phyloP scores from a whole-genome alignment of 2,888 invertebrate species.

The Chaetoderma sp. region DNA sequence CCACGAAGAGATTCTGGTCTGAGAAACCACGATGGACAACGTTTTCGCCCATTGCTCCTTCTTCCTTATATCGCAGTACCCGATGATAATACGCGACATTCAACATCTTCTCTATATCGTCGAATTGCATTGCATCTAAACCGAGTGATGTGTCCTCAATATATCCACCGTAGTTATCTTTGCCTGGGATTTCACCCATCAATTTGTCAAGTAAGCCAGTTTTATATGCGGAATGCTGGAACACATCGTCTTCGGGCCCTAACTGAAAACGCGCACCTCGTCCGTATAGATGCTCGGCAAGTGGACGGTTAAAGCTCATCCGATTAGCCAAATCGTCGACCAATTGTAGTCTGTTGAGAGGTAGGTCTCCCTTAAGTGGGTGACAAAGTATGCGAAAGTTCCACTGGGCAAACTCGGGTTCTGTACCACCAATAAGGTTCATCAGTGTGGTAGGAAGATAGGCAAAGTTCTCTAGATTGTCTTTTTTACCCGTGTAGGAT shows the following conservation, averaged over 20 bases:
- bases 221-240: too few species aligned
- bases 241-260: too few species aligned
- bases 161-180: conserved; percentile 43
- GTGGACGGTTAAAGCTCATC: too few species aligned
- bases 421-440: conserved; percentile 36
- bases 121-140: too few species aligned
- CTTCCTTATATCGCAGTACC: conserved; percentile 30
- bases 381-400: conserved; percentile 51
- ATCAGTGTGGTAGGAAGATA: conserved; percentile 54
- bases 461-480: conserved; percentile 47
- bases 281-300: too few species aligned
- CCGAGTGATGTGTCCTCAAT: conserved; percentile 37
- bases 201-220: conserved; percentile 41
- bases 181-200: conserved; percentile 50
- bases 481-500: conserved; percentile 51
- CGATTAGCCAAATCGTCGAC: conserved; percentile 49
- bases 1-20: too few species aligned
- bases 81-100: conserved; percentile 48
- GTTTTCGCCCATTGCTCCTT: conserved; percentile 35
- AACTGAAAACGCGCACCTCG: too few species aligned
- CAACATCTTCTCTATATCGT: conserved; percentile 25
- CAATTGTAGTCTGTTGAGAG: conserved; percentile 35
- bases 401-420: conserved; percentile 43
- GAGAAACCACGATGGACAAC: conserved; percentile 34
- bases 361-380: conserved; percentile 37